Evolutionary conservation across 30 jellyfish, hydroid and myxozoan species (phyloP), one percentile per base, ranked within the genome.

Genomic region (Cassiopea xamachana): DNA sequence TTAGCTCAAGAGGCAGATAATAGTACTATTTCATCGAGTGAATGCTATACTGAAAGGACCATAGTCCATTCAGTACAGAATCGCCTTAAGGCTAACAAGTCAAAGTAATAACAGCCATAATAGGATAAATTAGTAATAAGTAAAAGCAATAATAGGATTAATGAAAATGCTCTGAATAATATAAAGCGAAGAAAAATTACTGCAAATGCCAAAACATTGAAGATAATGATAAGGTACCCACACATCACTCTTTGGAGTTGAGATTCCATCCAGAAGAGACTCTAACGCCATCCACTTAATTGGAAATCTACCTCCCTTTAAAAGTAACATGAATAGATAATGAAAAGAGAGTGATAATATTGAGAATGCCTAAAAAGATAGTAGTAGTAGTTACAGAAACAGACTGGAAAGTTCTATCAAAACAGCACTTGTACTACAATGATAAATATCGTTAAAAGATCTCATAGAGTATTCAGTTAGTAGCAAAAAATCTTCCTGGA

Each of bases 231-330:
- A 49, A 9, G 2, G 9, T 16, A 79, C 99, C 83, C 67, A 96
- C 99, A 92, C 99, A 70, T 96, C 99, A 77, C 99, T 96, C 62
- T 88, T 96, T 2, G 99, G 79, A 1, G 99, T 96, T 59, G 98
- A 96, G 2, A 96, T 87, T 27, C 97, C 96, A 69, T 96, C 99
- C 2, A 96, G 87, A 2, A 96, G 90, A 0, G 99, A 96, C 68
- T 96, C 99, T n/a, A 91, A 77, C 1, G 99, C 99, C 99, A 96
- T 96, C 99, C 99, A 96, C 85, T 96, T 96, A 78, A 96, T 89
- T 10, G 99, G 99, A 73, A 96, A 91, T 46, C 97, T 82, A 4
- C 99, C 99, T 82, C 98, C 98, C 99, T 96, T 43, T 59, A 71
- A 70, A 88, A 17, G 15, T 2, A 14, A 64, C 14, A 59, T 59